Conservation (phyloP, 1,140 invertebrate species). For the Drosophila rufa region DNA sequence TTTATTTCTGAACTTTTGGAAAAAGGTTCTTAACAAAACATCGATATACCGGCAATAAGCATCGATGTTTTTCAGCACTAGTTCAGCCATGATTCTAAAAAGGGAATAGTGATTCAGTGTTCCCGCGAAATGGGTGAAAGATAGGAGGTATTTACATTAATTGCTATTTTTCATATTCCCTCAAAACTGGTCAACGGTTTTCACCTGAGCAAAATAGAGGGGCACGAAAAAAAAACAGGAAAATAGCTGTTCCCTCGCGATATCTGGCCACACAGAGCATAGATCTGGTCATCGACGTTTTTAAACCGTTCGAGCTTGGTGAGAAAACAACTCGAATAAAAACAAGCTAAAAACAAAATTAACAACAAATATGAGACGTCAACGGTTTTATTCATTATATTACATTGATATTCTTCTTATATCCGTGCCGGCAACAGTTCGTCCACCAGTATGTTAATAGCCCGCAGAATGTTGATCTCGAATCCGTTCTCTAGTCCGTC, state of each 20-base stretch:
- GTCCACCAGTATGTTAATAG: constrained; percentile 41
- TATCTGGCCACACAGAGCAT: background rate
- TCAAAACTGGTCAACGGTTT: background rate
- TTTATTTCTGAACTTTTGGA: background rate
- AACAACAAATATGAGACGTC: too few relatives aligned
- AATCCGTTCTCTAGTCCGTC: constrained; percentile 47
- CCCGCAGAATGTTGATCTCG: constrained; percentile 38
- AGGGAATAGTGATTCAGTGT: background rate
- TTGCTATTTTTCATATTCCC: background rate
- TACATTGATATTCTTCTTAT: background rate
- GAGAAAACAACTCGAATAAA: too few relatives aligned
- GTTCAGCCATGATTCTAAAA: background rate
- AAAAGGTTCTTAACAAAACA: too few relatives aligned
- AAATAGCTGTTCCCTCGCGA: background rate
- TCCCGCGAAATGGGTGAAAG: background rate
- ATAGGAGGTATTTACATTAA: background rate
- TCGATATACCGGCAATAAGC: background rate
- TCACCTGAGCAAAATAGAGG: background rate
- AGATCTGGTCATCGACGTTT: constrained; percentile 13
- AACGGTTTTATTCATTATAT: too few relatives aligned
- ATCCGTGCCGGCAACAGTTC: constrained; percentile 13
- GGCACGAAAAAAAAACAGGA: background rate
- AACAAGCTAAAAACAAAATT: too few relatives aligned
- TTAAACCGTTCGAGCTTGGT: background rate
- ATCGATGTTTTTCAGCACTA: background rate